Base-by-base conservation (phyloP, 1,140 invertebrate species). In the Euwallacea similis region DNA sequence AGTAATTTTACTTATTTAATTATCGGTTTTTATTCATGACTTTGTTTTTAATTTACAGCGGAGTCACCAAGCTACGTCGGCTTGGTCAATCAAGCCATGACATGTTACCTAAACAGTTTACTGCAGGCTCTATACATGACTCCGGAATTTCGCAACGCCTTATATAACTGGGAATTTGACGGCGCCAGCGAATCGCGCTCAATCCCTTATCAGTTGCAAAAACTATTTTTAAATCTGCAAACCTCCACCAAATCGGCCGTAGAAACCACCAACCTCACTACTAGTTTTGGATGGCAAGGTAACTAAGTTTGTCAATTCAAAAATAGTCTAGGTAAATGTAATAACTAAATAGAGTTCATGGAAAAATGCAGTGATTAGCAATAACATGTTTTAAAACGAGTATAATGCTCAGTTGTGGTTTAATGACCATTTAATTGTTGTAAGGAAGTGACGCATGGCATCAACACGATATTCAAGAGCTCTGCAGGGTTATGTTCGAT, bases 61-160 rank as follows among this genome's bases (percentile, higher is more conserved):
- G 72, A 77, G 15, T 66, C 66, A 33, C 53, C 76, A 11, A 89
- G 83, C 71, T 95, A 93, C 83, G 92, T 95, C 7, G 95, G 95
- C 46, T 83, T 97, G 43, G 93, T 96, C 0, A 97, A 97, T 82
- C 94, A 96, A 82, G 93, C 94, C 0, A 96, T 96, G 93, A 97
- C 95, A 0, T 97, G 95, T 80, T 97, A 97, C 80, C 84, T 97
- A 10, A 97, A 97, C 80, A 95, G 93, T 83, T 82, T 97, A 33
- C 83, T 97, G 1, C 95, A 97, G 83, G 92, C 93, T 0, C 83
- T 97, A 2, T 97, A 88, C 77, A 97, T 97, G 93, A 97, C 94
- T 6, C 95, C 95, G n/a, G 95, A 97, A 82, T 96, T 97, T 80
- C 84, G 95, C 44, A 97, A 97, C 83, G 91, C 92, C 2, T 81